phyloP scores from a whole-genome alignment of 1,140 invertebrate genomes.

The Zophobas morio region DNA sequence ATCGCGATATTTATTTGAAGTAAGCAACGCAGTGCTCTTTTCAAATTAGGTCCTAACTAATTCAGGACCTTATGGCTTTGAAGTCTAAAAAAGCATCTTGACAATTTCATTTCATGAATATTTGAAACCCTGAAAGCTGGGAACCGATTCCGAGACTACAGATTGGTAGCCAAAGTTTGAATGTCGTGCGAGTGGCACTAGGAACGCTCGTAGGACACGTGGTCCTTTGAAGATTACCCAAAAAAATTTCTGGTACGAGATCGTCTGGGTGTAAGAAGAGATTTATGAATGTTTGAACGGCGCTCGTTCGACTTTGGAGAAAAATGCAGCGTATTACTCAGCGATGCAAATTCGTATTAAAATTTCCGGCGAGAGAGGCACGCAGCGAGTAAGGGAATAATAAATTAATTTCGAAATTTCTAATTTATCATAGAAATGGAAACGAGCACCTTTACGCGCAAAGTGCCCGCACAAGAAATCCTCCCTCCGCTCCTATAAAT shows the following conservation, averaged over 20 bases:
- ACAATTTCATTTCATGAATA: conserved; percentile 29
- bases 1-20: conserved; percentile 6
- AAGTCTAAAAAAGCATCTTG: conserved; percentile 18
- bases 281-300: neutral
- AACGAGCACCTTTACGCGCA: conserved; percentile 16
- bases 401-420: conserved; percentile 42
- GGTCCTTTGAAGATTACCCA: too few species aligned
- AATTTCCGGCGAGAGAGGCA: conserved; percentile 7
- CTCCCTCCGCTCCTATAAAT: conserved; percentile 24
- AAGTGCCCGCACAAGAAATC: neutral
- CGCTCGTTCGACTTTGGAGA: conserved; percentile 14
- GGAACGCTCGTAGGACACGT: too few species aligned
- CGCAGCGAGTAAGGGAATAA: conserved; percentile 15
- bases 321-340: conserved; percentile 37
- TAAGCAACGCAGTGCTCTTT: conserved; percentile 9
- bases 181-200: too few species aligned
- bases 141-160: neutral
- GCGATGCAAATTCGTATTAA: conserved; percentile 23
- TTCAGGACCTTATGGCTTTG: conserved; percentile 24
- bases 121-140: conserved; percentile 7
- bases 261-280: too few species aligned
- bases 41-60: conserved; percentile 25
- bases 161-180: conserved; percentile 13
- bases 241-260: too few species aligned
- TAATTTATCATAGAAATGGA: conserved; percentile 31